Percentiles rank a stretch among this genome's conserved stretches.
These are phyloP conservation scores for Chymomyza fuscimana DNA, from an alignment of 2,888 invertebrate genomes.

Conservation along the genomic window DNA sequence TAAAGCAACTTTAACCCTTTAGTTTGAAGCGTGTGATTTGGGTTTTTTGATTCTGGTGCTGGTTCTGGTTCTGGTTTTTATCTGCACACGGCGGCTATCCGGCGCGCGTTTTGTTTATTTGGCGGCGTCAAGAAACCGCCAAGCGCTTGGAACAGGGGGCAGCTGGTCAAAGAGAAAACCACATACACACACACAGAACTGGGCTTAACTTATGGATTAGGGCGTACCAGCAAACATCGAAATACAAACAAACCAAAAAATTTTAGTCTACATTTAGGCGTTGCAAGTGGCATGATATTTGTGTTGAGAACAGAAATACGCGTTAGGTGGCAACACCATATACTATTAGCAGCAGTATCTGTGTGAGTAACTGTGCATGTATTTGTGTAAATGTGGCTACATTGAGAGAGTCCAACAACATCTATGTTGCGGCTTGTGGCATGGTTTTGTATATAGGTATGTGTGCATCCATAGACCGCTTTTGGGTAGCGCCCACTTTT, in stretches of 20 bases:
- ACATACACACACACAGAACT: slow-evolving; percentile 40
- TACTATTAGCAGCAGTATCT: not conserved
- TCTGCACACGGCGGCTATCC: slow-evolving; percentile 16
- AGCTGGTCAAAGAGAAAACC: slow-evolving; percentile 19
- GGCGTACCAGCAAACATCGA: slow-evolving; percentile 57
- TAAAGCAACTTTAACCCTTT: slow-evolving; percentile 66
- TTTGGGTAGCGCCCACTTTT: slow-evolving; percentile 4
- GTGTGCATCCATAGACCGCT: too few relatives aligned
- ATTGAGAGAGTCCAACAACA: not conserved
- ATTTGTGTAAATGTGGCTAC: not conserved
- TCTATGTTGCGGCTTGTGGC: not conserved
- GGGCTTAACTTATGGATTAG: slow-evolving; percentile 70
- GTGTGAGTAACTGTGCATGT: slow-evolving; percentile 8
- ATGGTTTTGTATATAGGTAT: not conserved
- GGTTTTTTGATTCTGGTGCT: slow-evolving; percentile 14
- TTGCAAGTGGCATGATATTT: slow-evolving; percentile 6
- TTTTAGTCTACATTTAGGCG: slow-evolving; percentile 64
- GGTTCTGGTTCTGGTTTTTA: slow-evolving; percentile 4
- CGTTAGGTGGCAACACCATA: not conserved
- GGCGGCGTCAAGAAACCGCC: slow-evolving; percentile 13
- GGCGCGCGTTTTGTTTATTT: slow-evolving; percentile 15
- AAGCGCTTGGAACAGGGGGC: not conserved
- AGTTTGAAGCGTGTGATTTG: slow-evolving; percentile 54
- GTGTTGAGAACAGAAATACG: not conserved
- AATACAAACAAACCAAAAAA: slow-evolving; percentile 37